Evolutionary conservation across 2,797 vertebrate genomes (phyloP), one percentile per base, ranked within the genome.

Genomic region (Anniella stebbinsi): DNA sequence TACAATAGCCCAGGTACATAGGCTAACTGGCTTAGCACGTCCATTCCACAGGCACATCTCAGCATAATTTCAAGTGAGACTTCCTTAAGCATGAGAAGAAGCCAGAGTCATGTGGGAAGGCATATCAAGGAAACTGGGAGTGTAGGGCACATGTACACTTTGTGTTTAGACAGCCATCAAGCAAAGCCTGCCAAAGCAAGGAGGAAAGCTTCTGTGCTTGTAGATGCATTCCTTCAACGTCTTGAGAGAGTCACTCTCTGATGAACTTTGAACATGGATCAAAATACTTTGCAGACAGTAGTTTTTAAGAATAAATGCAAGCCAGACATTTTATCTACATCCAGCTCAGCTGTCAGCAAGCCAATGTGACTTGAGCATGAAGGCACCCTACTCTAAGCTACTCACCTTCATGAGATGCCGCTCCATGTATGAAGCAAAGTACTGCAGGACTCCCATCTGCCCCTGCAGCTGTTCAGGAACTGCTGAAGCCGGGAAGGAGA

Each of bases 341-440:
- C 12, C n/a, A 82, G 57, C 23, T 28, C 45, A n/a, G 30, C 76
- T n/a, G 25, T 25, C 60, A 80, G 60, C 4, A 66, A 80, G 17
- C 33, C 36, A 36, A 36, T 12, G 12, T 17, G 41, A 38, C 33
- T 4, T 33, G 33, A 7, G 38, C 28, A 38, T 51, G 28, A 77
- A 66, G 11, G 25, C n/a, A 4, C 21, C 7, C 15, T 15, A 8
- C 11, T 66, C 33, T 57, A 83, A 48, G 48, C 3, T 69, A 70
- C 97, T 60, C 92, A 98, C 99, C 98, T 99, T 99, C 99, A 99
- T 98, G 63, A 99, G 98, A 94, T 98, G 98, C 93, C 99, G 98
- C 90, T 99, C 99, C 99, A 99, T 99, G 95, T 99, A 99, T 92
- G 98, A 98, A 0, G 99, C 98, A 88, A 99, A 99, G 87, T 99